Evolutionary conservation across 64 coral and sea anemone genomes (phyloP), one percentile per base, ranked within the genome.

Genomic region (Montipora foliosa): DNA sequence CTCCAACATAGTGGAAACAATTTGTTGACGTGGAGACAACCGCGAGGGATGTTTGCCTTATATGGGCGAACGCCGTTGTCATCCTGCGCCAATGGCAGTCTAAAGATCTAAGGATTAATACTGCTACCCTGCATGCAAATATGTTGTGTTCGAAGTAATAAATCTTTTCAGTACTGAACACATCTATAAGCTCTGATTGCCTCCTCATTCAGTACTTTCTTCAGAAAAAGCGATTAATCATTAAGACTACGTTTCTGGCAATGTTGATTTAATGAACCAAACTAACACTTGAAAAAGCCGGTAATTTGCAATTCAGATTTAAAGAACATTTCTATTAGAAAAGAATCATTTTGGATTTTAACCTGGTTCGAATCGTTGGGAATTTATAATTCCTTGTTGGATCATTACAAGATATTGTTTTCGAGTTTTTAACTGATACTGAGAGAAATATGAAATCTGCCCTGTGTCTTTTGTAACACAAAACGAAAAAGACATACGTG

Each of bases 291-390:
- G 46, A 71, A 86, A 49, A 86, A 10, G 6, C 19, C 17, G 44
- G 19, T 86, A 86, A 86, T 86, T 72, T 86, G 82, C 82, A 86
- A 86, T 86, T 86, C 82, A 86, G 66, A 86, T 86, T 49, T 12
- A 19, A 2, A 9, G 12, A 49, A 72, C 16, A 22, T 71, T 86
- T 71, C 12, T n/a, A 1, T 72, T 72, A 2, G 6, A 57, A 67
- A 15, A 20, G 21, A 71, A 48, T 49, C 44, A 49, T 13, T n/a
- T 21, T 71, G 68, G 68, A 71, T 71, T 5, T 24, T 20, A 71
- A 21, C 68, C 20, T 7, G 68, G 21, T 5, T 71, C 68, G 20
- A 71, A 7, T 4, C 15, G 12, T 14, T 12, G 0, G 0, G 4
- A 4, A 67, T 67, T 67, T 14, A 12, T 9, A 14, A 67, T 13